Evolutionary conservation across 1,140 invertebrate species (phyloP).

Genomic region (Amyelois transitella): DNA sequence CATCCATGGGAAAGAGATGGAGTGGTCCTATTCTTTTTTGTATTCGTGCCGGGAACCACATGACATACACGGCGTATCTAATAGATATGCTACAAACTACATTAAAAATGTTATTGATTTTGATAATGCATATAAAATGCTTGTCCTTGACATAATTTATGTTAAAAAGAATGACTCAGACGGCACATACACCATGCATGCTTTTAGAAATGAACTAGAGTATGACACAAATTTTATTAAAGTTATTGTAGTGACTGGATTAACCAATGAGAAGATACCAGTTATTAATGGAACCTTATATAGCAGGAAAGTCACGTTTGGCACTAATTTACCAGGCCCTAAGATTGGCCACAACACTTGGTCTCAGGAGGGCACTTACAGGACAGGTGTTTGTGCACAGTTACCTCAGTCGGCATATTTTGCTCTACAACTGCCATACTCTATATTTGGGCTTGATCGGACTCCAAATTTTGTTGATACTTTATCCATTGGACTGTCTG

Average conservation of each 20-base stretch:
- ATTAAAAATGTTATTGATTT: too few species aligned
- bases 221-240: constrained; percentile 97
- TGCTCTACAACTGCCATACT: constrained; percentile 94
- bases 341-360: constrained; percentile 90
- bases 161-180: constrained; percentile 77
- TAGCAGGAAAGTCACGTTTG: constrained; percentile 85
- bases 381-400: constrained; percentile 87
- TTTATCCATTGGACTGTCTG: constrained; percentile 87
- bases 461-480: constrained; percentile 98
- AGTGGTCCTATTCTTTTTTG: too few species aligned
- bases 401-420: constrained; percentile 94
- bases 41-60: too few species aligned
- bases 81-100: too few species aligned
- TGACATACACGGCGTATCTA: too few species aligned
- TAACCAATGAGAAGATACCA: constrained; percentile 82
- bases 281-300: constrained; percentile 82
- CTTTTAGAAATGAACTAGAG: constrained; percentile 90
- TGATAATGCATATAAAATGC: too few species aligned
- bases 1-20: too few species aligned
- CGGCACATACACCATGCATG: constrained; percentile 77
- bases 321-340: constrained; percentile 91
- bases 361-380: constrained; percentile 85
- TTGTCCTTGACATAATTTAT: constrained; percentile 87
- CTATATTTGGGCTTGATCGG: constrained; percentile 94
- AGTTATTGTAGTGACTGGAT: constrained; percentile 92